phyloP scores from a whole-genome alignment of 2,888 invertebrate species.

The Slavum lentiscoides region DNA sequence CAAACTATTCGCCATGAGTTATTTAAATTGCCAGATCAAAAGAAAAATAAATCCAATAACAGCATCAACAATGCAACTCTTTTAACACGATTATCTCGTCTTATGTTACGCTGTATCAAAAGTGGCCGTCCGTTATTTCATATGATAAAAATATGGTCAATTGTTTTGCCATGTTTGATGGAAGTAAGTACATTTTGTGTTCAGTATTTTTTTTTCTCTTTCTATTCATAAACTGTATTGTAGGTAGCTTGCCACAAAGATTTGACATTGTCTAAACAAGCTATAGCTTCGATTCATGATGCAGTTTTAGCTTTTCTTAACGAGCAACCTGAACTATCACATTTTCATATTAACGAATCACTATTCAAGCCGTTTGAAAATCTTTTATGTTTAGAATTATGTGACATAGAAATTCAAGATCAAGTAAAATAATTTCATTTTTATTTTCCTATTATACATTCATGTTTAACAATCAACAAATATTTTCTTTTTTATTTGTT shows the following conservation, averaged over 20 bases:
- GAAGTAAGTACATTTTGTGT: conserved; percentile 66
- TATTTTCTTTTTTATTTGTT: conserved; percentile 25
- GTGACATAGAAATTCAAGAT: conserved; percentile 88
- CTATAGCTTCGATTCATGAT: conserved; percentile 88
- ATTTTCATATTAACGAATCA: conserved; percentile 95
- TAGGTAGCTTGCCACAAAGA: conserved; percentile 91
- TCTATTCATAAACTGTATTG: conserved; percentile 55
- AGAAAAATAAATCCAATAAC: conserved; percentile 44
- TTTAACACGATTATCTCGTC: conserved; percentile 83
- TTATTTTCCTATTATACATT: background rate
- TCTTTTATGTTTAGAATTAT: conserved; percentile 86
- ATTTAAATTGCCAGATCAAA: conserved; percentile 55
- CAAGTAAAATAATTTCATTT: conserved; percentile 62
- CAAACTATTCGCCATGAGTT: conserved; percentile 83
- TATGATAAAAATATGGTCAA: conserved; percentile 88
- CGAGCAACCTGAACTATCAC: conserved; percentile 83
- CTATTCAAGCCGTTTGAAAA: conserved; percentile 94
- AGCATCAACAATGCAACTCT: conserved; percentile 62
- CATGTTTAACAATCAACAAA: background rate
- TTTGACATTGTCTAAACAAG: conserved; percentile 83
- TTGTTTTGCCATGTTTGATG: conserved; percentile 90
- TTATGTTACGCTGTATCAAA: conserved; percentile 81
- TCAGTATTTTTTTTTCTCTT: conserved; percentile 12
- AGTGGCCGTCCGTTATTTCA: conserved; percentile 88
- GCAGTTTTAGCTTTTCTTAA: conserved; percentile 84